phyloP scores from a whole-genome alignment of 2,797 vertebrate genomes.

The Acanthurus tractus region DNA sequence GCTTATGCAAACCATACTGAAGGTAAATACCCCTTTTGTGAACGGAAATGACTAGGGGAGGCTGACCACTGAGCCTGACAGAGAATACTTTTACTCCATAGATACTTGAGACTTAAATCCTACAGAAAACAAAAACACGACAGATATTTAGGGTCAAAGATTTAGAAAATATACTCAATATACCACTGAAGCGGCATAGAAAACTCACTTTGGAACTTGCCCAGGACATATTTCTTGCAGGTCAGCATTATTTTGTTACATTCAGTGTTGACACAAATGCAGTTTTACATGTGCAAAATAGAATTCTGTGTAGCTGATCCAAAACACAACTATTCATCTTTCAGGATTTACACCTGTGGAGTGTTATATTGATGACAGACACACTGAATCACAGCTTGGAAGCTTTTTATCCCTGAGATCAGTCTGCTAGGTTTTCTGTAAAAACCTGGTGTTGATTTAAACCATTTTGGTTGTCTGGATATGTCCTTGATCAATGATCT shows the following conservation, averaged over 20 bases:
- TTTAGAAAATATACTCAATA: slow-evolving; percentile 32
- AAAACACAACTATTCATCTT: not conserved
- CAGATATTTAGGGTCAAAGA: slow-evolving; percentile 13
- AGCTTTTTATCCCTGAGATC: not conserved
- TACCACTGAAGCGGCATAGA: not conserved
- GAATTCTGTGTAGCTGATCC: not conserved
- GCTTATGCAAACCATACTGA: slow-evolving; percentile 66
- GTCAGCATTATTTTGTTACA: not conserved
- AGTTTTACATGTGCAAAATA: not conserved
- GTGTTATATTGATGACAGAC: not conserved
- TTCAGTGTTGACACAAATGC: not conserved
- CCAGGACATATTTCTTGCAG: not conserved
- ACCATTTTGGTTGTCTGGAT: not conserved
- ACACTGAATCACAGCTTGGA: not conserved
- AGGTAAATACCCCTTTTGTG: slow-evolving; percentile 70
- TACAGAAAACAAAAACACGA: slow-evolving; percentile 46
- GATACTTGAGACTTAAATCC: slow-evolving; percentile 60
- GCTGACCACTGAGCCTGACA: slow-evolving; percentile 58
- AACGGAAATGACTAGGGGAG: slow-evolving; percentile 66
- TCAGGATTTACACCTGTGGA: not conserved
- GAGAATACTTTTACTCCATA: slow-evolving; percentile 57
- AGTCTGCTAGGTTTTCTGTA: not conserved
- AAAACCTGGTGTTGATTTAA: not conserved
- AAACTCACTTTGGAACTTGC: not conserved
- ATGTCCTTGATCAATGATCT: slow-evolving; percentile 5